A percentile compares a stretch with the other conserved stretches of the same genome.
These are phyloP conservation scores for Epinephelus malabaricus DNA, from an alignment of 2,797 vertebrate genomes.

Conservation along the genomic window DNA sequence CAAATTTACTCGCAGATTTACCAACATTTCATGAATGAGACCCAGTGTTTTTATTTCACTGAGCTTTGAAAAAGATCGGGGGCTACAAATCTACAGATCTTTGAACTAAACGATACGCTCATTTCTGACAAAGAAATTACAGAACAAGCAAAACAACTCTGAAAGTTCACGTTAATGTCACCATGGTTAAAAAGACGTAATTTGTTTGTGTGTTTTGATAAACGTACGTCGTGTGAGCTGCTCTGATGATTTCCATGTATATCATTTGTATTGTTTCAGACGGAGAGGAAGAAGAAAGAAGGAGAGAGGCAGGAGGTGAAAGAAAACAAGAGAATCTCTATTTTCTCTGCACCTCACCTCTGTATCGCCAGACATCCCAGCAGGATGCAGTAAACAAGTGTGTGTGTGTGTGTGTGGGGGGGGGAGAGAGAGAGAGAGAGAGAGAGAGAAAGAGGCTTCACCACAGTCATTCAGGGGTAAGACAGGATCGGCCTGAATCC, in stretches of 20 bases:
- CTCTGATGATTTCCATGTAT: not conserved
- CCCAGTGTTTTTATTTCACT: too few relatives aligned
- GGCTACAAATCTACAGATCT: too few relatives aligned
- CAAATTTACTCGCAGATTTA: too few relatives aligned
- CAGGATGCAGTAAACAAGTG: conserved; percentile 56
- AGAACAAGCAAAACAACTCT: too few relatives aligned
- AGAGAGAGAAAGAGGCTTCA: conserved; percentile 29
- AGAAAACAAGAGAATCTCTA: conserved; percentile 51
- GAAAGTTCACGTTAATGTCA: not conserved
- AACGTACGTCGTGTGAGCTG: not conserved
- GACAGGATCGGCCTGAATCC: conserved; percentile 40
- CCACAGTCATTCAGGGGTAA: conserved; percentile 26
- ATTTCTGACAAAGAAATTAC: too few relatives aligned
- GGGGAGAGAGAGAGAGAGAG: not conserved
- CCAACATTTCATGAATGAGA: too few relatives aligned
- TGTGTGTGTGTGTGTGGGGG: not conserved
- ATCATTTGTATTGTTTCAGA: not conserved
- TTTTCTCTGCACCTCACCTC: conserved; percentile 44
- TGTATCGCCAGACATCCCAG: conserved; percentile 51
- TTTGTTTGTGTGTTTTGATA: not conserved
- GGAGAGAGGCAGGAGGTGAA: conserved; percentile 21
- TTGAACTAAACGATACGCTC: too few relatives aligned
- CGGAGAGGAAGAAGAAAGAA: not conserved
- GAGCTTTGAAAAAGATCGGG: too few relatives aligned
- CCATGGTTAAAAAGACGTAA: not conserved